Conservation (phyloP, 2,113 vertebrate genomes). For the Reinhardtius hippoglossoides region DNA sequence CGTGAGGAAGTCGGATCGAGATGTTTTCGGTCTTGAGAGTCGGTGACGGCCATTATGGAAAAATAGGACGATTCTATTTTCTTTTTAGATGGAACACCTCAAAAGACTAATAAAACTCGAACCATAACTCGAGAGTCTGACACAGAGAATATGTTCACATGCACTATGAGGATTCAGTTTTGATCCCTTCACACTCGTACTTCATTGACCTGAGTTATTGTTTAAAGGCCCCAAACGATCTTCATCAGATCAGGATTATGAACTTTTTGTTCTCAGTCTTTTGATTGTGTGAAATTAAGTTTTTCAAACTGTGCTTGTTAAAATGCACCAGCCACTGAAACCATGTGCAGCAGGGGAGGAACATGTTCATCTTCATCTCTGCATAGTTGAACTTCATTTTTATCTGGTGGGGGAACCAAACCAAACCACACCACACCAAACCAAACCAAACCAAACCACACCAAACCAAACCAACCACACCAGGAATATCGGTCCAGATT, state of each 20-base stretch:
- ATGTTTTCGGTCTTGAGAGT: slow-evolving; percentile 47
- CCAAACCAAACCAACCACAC: background rate
- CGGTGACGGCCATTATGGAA: slow-evolving; percentile 32
- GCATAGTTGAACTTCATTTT: background rate
- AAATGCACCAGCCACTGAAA: too few species aligned
- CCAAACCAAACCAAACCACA: background rate
- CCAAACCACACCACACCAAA: background rate
- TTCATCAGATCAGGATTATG: too few species aligned
- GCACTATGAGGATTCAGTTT: background rate
- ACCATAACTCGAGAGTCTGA: background rate
- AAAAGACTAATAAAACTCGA: background rate
- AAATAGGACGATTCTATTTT: background rate
- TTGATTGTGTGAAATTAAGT: too few species aligned
- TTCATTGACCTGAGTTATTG: too few species aligned
- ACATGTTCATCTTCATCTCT: background rate
- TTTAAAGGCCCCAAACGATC: too few species aligned
- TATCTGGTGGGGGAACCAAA: background rate
- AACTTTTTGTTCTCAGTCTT: too few species aligned
- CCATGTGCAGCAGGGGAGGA: too few species aligned
- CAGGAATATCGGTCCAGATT: background rate
- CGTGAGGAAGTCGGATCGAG: background rate
- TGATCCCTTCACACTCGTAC: too few species aligned
- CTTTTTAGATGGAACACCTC: slow-evolving; percentile 17
- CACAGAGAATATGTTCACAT: slow-evolving; percentile 1
- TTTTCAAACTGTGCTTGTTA: too few species aligned